A percentile compares a stretch with the other conserved stretches of the same genome.
Evolutionary conservation across 2,888 invertebrate species (phyloP).

Genomic region (Lacanobia wlatinum): DNA sequence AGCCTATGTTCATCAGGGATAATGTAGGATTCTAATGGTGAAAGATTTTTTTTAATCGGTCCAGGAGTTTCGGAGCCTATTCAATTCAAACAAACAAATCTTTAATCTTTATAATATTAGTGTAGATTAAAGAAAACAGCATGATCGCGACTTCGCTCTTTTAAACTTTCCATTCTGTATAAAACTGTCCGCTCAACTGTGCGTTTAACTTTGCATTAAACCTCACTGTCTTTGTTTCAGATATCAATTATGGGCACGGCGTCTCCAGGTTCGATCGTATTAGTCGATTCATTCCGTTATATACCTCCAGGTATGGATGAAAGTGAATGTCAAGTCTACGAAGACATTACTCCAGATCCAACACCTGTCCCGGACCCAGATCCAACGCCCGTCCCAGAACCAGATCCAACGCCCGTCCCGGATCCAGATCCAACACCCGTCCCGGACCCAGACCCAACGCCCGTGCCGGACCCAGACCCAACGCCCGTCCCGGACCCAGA

Average conservation of each 20-base stretch:
- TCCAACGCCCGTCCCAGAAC: background rate
- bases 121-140: too few relatives aligned
- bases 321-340: constrained; percentile 72
- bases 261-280: constrained; percentile 63
- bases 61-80: too few relatives aligned
- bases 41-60: too few relatives aligned
- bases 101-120: too few relatives aligned
- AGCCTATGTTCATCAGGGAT: too few relatives aligned
- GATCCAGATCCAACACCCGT: background rate
- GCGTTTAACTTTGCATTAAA: constrained; percentile 3
- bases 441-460: background rate
- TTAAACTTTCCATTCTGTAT: background rate
- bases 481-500: background rate
- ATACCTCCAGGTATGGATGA: constrained; percentile 67
- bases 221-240: constrained; percentile 69
- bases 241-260: constrained; percentile 73
- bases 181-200: background rate
- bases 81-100: too few relatives aligned
- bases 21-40: too few relatives aligned
- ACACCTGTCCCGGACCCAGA: background rate
- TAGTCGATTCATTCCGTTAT: constrained; percentile 79
- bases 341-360: constrained; percentile 40
- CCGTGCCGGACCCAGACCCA: background rate
- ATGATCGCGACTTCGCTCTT: background rate
- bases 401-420: background rate